These are phyloP conservation scores for Paraescarpia echinospica DNA, from an alignment of 1,140 invertebrate genomes.

Conservation along the genomic window DNA sequence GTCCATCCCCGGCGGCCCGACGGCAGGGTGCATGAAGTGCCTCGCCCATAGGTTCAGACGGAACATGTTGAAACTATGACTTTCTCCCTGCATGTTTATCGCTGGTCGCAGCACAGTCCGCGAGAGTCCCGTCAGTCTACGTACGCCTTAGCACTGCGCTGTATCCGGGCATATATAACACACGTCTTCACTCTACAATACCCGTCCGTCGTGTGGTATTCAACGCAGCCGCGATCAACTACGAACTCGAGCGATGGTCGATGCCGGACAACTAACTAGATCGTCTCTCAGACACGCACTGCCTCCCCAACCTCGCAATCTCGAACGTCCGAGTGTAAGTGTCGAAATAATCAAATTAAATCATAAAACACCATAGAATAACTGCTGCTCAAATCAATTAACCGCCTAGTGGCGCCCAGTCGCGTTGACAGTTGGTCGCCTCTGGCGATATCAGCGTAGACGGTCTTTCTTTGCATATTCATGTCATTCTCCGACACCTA, in stretches of 20 bases:
- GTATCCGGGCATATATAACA: neutral
- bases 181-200: neutral
- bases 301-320: neutral
- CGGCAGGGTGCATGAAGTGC: conserved; percentile 47
- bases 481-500: neutral
- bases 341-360: conserved; percentile 6
- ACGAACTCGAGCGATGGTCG: neutral
- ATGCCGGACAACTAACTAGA: too few species aligned
- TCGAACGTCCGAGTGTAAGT: neutral
- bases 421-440: neutral
- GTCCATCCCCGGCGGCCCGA: conserved; percentile 61
- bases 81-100: neutral
- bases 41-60: conserved; percentile 55
- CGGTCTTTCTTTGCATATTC: neutral
- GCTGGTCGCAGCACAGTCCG: neutral
- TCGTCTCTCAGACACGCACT: neutral
- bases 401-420: neutral
- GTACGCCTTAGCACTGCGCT: neutral
- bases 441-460: neutral
- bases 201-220: neutral
- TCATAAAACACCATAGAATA: neutral
- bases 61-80: conserved; percentile 43
- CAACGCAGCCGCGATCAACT: neutral
- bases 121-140: neutral
- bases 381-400: neutral